Base-by-base conservation (phyloP, 1,140 invertebrate genomes). In the Camponotus floridanus region DNA sequence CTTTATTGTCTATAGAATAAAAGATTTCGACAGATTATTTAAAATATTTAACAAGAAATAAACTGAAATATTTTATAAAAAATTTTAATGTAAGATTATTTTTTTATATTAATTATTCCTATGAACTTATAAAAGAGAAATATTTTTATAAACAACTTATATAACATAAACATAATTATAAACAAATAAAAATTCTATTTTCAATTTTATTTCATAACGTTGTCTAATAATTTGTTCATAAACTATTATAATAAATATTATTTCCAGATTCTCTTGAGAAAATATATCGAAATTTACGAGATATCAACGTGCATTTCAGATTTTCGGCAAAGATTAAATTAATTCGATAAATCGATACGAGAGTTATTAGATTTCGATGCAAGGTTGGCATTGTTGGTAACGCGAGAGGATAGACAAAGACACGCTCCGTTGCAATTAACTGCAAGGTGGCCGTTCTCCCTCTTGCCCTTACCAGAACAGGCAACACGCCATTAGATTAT, bases 401-500 rank as follows among this genome's bases (percentile, higher is more conserved):
- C 3, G 51, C n/a, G 57, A 65, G 59, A 65, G 11, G 15, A 2
- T 31, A 59, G 36, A 71, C 6, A 62, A 45, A 59, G 18, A 26
- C 15, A 36, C 36, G 8, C 67, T 21, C 26, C 11, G 64, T 18
- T 81, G 68, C 68, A 83, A 74, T 48, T 74, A 73, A 62, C 55
- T 45, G 67, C 7, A 42, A n/a, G 18, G 0, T 61, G 31, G 21
- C 15, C 21, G 9, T 48, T 31, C 48, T 33, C 48, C 62, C 71
- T 73, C 73, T 65, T 73, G 55, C 18, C 39, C 31, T 74, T 45
- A 70, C 21, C 4, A 26, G 11, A 9, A 31, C 68, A 39, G 26
- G 67, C 74, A 55, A 86, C 65, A 73, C 45, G 57, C 85, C 88
- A 90, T 90, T 90, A 90, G 74, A 90, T 90, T 90, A 89, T 86